phyloP scores from a whole-genome alignment of 2,888 invertebrate genomes.

The Cosmopolites sordidus region DNA sequence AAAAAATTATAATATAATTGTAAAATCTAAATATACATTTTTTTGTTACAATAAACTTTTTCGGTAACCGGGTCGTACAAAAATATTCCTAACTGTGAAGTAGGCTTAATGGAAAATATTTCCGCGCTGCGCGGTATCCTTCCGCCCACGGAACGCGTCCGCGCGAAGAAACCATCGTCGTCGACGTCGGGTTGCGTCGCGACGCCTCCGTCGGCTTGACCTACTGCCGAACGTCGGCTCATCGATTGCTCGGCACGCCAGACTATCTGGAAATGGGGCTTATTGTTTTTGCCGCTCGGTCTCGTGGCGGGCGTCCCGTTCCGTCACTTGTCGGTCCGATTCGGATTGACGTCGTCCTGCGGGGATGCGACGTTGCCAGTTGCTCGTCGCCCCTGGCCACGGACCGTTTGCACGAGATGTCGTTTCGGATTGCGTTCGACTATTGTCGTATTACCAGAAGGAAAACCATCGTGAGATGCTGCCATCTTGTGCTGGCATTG shows the following conservation, averaged over 20 bases:
- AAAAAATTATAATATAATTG: too few species aligned
- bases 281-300: conserved; percentile 16
- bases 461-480: too few species aligned
- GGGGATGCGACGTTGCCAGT: not conserved
- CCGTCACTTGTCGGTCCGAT: conserved; percentile 17
- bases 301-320: conserved; percentile 3
- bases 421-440: too few species aligned
- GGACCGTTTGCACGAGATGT: conserved; percentile 10
- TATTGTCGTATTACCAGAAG: too few species aligned
- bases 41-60: too few species aligned
- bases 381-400: conserved; percentile 6
- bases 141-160: too few species aligned
- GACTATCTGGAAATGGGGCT: conserved; percentile 11
- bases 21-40: too few species aligned
- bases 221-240: not conserved
- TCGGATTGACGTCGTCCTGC: conserved; percentile 16
- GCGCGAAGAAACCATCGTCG: not conserved
- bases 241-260: conserved; percentile 1
- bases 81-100: too few species aligned
- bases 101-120: too few species aligned
- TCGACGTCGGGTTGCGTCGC: not conserved
- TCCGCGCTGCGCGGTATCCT: too few species aligned
- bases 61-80: too few species aligned
- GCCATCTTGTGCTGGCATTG: too few species aligned
- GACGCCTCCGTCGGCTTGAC: conserved; percentile 2